phyloP scores from a whole-genome alignment of 2,113 vertebrate genomes.

The Oncorhynchus masou region DNA sequence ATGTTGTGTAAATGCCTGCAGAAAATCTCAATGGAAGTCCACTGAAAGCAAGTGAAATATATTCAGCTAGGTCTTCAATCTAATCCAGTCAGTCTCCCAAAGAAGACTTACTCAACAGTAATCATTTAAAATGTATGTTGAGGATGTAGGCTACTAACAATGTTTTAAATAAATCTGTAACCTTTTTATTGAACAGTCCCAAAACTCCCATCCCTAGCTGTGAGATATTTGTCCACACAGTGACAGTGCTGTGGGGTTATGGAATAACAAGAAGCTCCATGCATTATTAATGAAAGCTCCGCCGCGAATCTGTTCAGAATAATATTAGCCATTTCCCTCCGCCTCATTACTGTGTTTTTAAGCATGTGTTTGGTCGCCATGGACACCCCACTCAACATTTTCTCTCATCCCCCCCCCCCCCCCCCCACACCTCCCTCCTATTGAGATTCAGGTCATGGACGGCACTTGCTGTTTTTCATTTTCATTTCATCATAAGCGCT shows the following conservation, averaged over 20 bases:
- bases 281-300: conserved; percentile 85
- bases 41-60: background rate
- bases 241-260: conserved; percentile 82
- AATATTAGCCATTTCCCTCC: conserved; percentile 78
- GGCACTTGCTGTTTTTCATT: conserved; percentile 97
- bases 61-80: conserved; percentile 50
- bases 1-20: background rate
- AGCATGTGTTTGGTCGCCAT: conserved; percentile 71
- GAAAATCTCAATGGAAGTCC: background rate
- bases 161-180: conserved; percentile 71
- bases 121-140: conserved; percentile 55
- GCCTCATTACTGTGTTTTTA: conserved; percentile 82
- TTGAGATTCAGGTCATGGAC: conserved; percentile 92
- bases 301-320: conserved; percentile 80
- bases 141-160: conserved; percentile 24
- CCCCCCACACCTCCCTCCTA: conserved; percentile 57
- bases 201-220: conserved; percentile 74
- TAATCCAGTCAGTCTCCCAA: conserved; percentile 31
- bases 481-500: conserved; percentile 99
- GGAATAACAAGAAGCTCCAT: conserved; percentile 84
- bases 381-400: conserved; percentile 68
- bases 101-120: conserved; percentile 41
- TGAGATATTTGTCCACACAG: conserved; percentile 93
- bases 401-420: conserved; percentile 63
- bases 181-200: conserved; percentile 69